Evolutionary conservation across 2,797 vertebrate genomes (phyloP).

Genomic region (Cheirogaleus major): DNA sequence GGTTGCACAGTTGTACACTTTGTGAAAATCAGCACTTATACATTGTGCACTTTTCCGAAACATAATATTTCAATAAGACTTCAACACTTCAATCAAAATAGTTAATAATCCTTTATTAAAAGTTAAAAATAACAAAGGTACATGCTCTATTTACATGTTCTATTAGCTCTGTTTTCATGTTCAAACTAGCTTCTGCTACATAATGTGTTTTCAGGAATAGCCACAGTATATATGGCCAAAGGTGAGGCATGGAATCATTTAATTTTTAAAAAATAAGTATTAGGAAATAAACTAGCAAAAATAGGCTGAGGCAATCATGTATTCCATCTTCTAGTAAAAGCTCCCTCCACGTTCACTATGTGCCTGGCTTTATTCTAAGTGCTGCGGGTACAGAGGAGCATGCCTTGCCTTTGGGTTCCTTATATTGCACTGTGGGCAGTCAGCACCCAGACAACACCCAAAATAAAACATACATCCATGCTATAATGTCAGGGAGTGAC

Average conservation of each 20-base stretch:
- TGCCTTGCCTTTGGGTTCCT: background rate
- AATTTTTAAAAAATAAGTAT: background rate
- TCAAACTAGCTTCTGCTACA: background rate
- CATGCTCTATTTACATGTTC: too few relatives aligned
- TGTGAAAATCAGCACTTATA: background rate
- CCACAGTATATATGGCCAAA: background rate
- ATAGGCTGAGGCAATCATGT: background rate
- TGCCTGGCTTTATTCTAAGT: background rate
- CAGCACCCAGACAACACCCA: background rate
- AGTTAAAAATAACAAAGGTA: background rate
- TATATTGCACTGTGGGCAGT: too few relatives aligned
- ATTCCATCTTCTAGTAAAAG: background rate
- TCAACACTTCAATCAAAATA: conserved; percentile 2
- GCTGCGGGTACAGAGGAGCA: background rate
- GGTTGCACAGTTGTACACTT: background rate
- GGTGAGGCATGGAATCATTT: background rate
- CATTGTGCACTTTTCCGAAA: background rate
- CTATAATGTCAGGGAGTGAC: background rate
- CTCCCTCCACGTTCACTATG: background rate
- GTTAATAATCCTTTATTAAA: background rate
- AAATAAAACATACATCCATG: background rate
- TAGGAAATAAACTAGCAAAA: background rate
- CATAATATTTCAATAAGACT: background rate
- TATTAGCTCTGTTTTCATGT: background rate
- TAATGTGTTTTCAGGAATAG: background rate